A percentile compares a stretch with the other conserved stretches of the same genome.
These are phyloP conservation scores for Chalcis sispes DNA, from an alignment of 2,888 invertebrate species.

Conservation along the genomic window DNA sequence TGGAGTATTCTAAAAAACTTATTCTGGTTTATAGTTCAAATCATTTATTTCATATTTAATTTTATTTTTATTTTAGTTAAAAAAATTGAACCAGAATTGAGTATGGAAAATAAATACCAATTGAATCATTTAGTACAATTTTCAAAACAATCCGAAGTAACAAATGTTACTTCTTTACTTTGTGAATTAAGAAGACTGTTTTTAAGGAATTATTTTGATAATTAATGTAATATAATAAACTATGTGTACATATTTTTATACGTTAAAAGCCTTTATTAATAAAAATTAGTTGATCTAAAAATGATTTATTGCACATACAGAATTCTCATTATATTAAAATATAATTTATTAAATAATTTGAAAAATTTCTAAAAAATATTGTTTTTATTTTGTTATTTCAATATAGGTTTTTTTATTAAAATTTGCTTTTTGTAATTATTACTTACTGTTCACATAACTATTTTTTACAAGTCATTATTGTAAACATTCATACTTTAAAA, in stretches of 20 bases:
- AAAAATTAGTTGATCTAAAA: constrained; percentile 2
- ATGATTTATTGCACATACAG: constrained; percentile 5
- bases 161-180: constrained; percentile 64
- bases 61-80: constrained; percentile 65
- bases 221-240: constrained; percentile 12
- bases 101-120: constrained; percentile 62
- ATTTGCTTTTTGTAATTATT: too few relatives aligned
- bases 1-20: too few relatives aligned
- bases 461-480: too few relatives aligned
- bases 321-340: neutral
- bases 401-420: too few relatives aligned
- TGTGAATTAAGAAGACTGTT: constrained; percentile 67
- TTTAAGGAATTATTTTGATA: constrained; percentile 62
- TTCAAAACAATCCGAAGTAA: constrained; percentile 60
- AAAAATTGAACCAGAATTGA: constrained; percentile 66
- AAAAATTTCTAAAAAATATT: constrained; percentile 21
- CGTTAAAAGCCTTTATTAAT: constrained; percentile 68
- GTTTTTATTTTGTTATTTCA: neutral
- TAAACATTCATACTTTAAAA: too few relatives aligned
- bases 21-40: neutral
- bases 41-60: neutral
- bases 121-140: constrained; percentile 61
- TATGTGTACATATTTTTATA: constrained; percentile 44
- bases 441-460: too few relatives aligned
- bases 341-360: neutral